Conservation (phyloP, 2,113 vertebrate genomes). For the Hemiprocne comata region DNA sequence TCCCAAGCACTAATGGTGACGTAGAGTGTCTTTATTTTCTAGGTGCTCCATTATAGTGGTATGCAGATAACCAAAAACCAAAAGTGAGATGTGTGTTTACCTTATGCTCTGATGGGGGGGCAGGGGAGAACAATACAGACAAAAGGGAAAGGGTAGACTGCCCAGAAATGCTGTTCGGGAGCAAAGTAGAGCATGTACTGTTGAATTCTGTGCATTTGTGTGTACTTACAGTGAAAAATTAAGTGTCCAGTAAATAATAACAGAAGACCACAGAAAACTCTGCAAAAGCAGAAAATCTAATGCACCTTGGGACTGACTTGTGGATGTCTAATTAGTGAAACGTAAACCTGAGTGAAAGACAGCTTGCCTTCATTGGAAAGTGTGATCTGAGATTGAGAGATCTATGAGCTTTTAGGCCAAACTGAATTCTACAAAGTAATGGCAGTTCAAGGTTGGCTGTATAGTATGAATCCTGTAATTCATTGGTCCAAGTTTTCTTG, state of each 20-base stretch:
- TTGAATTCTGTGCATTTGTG: neutral
- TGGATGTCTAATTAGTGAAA: neutral
- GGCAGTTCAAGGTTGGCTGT: neutral
- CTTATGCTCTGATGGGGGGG: neutral
- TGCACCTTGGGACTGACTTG: neutral
- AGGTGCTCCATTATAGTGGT: rapidly evolving
- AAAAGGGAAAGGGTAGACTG: neutral
- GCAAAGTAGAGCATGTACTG: neutral
- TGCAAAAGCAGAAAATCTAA: neutral
- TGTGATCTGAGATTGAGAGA: neutral
- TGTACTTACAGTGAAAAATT: neutral
- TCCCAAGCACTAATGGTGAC: neutral
- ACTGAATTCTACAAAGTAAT: constrained; percentile 6
- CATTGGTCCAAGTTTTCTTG: neutral
- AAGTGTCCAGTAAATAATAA: neutral
- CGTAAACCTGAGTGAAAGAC: neutral
- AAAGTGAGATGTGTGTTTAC: neutral
- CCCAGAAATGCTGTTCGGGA: neutral
- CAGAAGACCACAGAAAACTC: neutral
- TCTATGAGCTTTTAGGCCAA: neutral
- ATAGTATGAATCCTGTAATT: neutral
- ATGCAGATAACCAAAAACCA: neutral
- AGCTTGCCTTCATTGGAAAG: neutral
- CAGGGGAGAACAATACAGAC: too few relatives aligned
- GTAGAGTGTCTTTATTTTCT: neutral